Conservation (phyloP, 2,797 vertebrate species). For the Betta splendens region DNA sequence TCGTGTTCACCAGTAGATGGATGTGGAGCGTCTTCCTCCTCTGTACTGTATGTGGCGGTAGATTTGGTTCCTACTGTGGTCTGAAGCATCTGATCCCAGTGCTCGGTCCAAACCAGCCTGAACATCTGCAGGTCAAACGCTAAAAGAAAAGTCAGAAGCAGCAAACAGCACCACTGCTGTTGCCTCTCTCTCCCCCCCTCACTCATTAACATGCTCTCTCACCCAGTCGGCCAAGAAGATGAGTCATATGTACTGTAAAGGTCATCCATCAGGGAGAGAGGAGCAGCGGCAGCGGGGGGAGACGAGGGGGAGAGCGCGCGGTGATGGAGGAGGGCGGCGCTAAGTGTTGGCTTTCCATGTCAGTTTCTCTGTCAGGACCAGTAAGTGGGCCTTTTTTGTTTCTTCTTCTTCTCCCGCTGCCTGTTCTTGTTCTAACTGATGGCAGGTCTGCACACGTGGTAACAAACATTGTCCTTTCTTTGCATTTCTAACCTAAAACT, state of each 20-base stretch:
- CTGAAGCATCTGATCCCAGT: background rate
- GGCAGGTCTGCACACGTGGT: too few relatives aligned
- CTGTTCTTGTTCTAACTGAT: too few relatives aligned
- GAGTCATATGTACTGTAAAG: constrained; percentile 67
- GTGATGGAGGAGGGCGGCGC: constrained; percentile 53
- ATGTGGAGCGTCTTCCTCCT: too few relatives aligned
- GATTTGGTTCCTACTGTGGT: too few relatives aligned
- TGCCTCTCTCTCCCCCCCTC: constrained; percentile 26
- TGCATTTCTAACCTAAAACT: too few relatives aligned
- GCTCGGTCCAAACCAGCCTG: background rate
- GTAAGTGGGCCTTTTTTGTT: constrained; percentile 57
- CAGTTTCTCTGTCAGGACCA: constrained; percentile 31
- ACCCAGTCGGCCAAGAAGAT: constrained; percentile 46
- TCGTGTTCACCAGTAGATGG: too few relatives aligned
- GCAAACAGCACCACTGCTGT: background rate
- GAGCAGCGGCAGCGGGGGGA: background rate
- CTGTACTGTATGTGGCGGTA: too few relatives aligned
- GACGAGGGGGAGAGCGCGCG: constrained; percentile 29
- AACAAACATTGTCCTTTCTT: too few relatives aligned
- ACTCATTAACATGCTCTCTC: constrained; percentile 32
- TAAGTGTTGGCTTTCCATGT: constrained; percentile 67
- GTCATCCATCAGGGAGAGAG: constrained; percentile 58
- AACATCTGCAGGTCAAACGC: constrained; percentile 25
- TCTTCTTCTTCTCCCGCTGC: constrained; percentile 28
- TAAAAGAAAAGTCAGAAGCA: constrained; percentile 3